Evolutionary conservation across 2,888 invertebrate genomes (phyloP).

Genomic region (Agrotis puta): DNA sequence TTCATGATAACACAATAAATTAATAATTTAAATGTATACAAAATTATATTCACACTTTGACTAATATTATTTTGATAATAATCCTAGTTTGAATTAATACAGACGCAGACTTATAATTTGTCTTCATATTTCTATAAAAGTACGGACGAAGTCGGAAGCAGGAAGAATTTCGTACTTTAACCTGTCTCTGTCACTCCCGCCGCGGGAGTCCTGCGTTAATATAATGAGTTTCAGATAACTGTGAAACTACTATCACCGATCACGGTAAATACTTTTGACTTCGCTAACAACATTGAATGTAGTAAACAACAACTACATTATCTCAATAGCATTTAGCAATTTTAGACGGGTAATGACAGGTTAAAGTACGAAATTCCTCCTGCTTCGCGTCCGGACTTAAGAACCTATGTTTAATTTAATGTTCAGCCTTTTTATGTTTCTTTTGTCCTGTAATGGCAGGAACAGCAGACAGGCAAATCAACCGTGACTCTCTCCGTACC

Average conservation of each 20-base stretch:
- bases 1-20: neutral
- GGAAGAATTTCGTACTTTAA: too few species aligned
- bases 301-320: too few species aligned
- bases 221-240: too few species aligned
- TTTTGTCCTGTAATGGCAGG: conserved; percentile 78
- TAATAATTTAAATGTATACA: neutral
- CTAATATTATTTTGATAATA: neutral
- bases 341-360: too few species aligned
- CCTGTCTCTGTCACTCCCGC: too few species aligned
- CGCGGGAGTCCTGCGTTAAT: too few species aligned
- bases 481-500: conserved; percentile 76
- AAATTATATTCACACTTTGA: neutral
- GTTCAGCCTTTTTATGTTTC: conserved; percentile 13
- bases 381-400: too few species aligned
- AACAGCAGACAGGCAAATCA: conserved; percentile 83
- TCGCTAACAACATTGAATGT: neutral
- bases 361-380: too few species aligned
- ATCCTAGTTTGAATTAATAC: neutral
- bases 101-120: neutral
- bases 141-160: too few species aligned
- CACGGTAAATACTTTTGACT: conserved; percentile 71
- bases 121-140: conserved; percentile 9
- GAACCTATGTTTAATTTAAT: neutral
- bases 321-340: too few species aligned
- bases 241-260: conserved; percentile 74